phyloP scores from a whole-genome alignment of 2,113 vertebrate species.

The Lepidothrix coronata region DNA sequence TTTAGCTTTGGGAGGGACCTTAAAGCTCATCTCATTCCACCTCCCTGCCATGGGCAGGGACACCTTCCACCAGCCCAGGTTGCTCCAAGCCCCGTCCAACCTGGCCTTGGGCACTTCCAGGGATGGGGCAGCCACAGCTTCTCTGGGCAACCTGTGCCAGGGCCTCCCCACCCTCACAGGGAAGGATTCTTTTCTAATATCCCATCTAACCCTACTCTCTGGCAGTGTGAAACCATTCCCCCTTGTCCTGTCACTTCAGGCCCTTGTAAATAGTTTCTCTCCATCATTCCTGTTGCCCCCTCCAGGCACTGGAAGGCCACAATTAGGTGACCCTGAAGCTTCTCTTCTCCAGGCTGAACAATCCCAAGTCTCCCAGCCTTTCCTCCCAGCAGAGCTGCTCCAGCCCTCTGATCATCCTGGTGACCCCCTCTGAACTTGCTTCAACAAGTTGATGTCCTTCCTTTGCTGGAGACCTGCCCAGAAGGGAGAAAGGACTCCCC shows the following conservation, averaged over 20 bases:
- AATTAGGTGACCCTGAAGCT: accelerated
- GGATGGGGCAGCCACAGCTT: neutral
- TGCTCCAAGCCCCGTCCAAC: neutral
- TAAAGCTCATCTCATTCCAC: neutral
- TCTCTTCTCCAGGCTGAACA: neutral
- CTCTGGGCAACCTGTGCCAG: neutral
- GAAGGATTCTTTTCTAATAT: accelerated
- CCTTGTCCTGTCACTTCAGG: accelerated
- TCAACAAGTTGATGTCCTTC: neutral
- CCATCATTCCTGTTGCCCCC: accelerated
- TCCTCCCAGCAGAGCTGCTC: neutral
- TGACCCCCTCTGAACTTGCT: neutral
- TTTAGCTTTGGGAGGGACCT: neutral
- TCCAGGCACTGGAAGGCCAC: neutral
- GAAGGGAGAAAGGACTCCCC: neutral
- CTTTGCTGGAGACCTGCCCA: neutral
- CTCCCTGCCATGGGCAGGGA: neutral
- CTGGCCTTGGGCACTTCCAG: neutral
- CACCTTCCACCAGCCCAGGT: neutral
- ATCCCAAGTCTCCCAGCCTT: neutral
- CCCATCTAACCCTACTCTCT: accelerated
- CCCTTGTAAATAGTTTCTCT: neutral
- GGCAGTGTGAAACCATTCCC: accelerated
- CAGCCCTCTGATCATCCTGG: neutral
- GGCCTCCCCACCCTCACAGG: accelerated